phyloP scores from a whole-genome alignment of 2,888 invertebrate genomes.

The Lumbricus terrestris region DNA sequence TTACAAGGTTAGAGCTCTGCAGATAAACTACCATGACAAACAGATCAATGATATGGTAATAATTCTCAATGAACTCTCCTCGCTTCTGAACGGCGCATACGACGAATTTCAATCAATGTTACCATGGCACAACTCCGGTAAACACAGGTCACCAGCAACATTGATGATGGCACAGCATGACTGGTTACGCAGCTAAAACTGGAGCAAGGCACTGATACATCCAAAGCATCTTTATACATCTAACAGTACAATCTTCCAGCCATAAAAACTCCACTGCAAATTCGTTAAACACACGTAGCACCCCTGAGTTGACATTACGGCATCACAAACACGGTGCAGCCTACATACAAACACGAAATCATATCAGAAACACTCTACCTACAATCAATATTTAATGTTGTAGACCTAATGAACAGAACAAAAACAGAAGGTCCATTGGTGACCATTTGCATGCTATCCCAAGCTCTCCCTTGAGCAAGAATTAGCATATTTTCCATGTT shows the following conservation, averaged over 20 bases:
- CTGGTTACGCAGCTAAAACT: background rate
- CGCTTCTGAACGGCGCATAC: background rate
- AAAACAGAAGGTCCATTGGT: background rate
- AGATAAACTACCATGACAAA: background rate
- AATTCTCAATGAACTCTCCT: background rate
- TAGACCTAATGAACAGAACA: background rate
- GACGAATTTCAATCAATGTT: background rate
- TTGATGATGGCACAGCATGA: constrained; percentile 3
- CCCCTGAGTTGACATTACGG: background rate
- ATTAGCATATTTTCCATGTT: background rate
- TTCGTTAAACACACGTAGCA: background rate
- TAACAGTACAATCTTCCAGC: background rate
- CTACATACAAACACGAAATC: background rate
- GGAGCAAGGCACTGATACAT: too few relatives aligned
- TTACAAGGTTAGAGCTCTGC: background rate
- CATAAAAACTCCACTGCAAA: background rate
- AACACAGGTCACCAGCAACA: background rate
- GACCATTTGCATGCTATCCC: background rate
- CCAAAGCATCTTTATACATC: too few relatives aligned
- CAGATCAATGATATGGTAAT: background rate
- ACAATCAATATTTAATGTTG: background rate
- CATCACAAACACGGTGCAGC: background rate
- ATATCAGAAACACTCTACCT: background rate
- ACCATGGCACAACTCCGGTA: background rate
- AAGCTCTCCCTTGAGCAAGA: background rate